Evolutionary conservation across 2,797 vertebrate species (phyloP).

Genomic region (Hydrophis major): DNA sequence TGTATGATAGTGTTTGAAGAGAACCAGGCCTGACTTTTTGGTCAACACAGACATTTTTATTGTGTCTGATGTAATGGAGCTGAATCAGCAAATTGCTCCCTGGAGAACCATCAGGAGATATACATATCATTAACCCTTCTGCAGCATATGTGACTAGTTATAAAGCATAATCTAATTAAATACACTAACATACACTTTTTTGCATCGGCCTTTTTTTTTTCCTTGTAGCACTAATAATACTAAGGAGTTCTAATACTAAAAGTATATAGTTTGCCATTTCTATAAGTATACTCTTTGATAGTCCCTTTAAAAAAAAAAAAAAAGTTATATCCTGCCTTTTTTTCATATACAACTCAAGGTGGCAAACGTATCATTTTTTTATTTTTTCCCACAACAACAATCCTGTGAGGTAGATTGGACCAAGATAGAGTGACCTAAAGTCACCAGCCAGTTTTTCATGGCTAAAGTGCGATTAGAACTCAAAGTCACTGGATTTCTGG

Average conservation of each 20-base stretch:
- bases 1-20: slow-evolving; percentile 77
- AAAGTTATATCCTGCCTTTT: not conserved
- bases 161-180: slow-evolving; percentile 54
- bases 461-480: not conserved
- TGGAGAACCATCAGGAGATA: slow-evolving; percentile 81
- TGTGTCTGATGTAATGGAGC: slow-evolving; percentile 84
- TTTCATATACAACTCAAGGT: not conserved
- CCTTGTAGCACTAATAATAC: not conserved
- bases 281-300: not conserved
- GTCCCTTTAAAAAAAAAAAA: not conserved
- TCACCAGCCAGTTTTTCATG: not conserved
- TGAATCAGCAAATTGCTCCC: slow-evolving; percentile 86
- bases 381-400: not conserved
- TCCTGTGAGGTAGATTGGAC: not conserved
- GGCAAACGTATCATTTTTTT: not conserved
- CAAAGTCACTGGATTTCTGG: not conserved
- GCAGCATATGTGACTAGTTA: slow-evolving; percentile 60
- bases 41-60: slow-evolving; percentile 84
- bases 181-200: not conserved
- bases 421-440: not conserved
- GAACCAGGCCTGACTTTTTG: slow-evolving; percentile 75
- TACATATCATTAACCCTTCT: slow-evolving; percentile 84
- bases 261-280: not conserved
- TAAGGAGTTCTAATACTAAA: not conserved
- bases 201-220: slow-evolving; percentile 16